Evolutionary conservation across 1,140 invertebrate genomes (phyloP).

Genomic region (Cecropterus lyciades): DNA sequence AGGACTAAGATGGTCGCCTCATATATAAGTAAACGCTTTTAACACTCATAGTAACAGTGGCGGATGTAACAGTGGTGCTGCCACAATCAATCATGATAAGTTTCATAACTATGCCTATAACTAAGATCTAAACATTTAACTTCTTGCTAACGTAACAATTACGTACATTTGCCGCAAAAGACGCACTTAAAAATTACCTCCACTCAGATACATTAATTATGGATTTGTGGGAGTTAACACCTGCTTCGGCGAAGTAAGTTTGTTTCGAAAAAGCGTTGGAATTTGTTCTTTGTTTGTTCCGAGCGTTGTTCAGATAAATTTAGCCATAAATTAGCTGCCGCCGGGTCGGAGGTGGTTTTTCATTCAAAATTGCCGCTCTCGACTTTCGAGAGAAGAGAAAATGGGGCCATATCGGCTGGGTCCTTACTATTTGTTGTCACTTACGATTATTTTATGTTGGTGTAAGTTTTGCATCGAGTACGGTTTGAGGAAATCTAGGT

Average conservation of each 20-base stretch:
- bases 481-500: too few relatives aligned
- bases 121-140: too few relatives aligned
- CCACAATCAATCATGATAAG: too few relatives aligned
- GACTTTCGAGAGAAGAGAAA: slow-evolving; percentile 43
- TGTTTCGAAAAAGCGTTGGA: slow-evolving; percentile 28
- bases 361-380: slow-evolving; percentile 50
- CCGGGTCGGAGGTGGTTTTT: slow-evolving; percentile 46
- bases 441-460: background rate
- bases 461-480: background rate
- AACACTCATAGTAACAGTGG: too few relatives aligned
- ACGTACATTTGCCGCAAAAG: background rate
- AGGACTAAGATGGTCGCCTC: too few relatives aligned
- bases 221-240: slow-evolving; percentile 34
- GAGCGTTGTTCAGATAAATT: slow-evolving; percentile 54
- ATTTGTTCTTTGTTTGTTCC: slow-evolving; percentile 40
- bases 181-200: slow-evolving; percentile 22
- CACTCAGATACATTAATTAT: slow-evolving; percentile 32
- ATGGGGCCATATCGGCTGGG: slow-evolving; percentile 27
- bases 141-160: background rate
- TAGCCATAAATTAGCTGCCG: slow-evolving; percentile 54
- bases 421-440: slow-evolving; percentile 41
- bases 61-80: too few relatives aligned
- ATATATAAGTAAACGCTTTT: too few relatives aligned
- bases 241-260: slow-evolving; percentile 32
- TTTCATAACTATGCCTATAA: too few relatives aligned